phyloP scores from a whole-genome alignment of 1,140 invertebrate genomes.

The Caenorhabditis elegans region DNA sequence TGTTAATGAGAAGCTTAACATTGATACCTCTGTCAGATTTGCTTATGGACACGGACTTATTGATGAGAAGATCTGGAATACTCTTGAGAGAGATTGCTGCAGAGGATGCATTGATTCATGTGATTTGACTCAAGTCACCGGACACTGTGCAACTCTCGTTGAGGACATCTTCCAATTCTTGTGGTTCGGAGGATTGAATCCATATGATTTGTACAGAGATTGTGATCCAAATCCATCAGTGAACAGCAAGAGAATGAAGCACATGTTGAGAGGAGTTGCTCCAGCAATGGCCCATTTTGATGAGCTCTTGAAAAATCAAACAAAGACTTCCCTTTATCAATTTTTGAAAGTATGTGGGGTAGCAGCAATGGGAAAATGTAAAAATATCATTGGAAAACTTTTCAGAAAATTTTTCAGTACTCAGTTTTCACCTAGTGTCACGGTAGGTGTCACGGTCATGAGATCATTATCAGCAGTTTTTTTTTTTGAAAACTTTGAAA shows the following conservation, averaged over 20 bases:
- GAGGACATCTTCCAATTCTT: slow-evolving; percentile 66
- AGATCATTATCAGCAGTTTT: too few species aligned
- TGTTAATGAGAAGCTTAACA: slow-evolving; percentile 64
- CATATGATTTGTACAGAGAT: slow-evolving; percentile 64
- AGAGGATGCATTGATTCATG: slow-evolving; percentile 59
- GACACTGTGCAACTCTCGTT: slow-evolving; percentile 58
- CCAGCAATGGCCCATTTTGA: not conserved
- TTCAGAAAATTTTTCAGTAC: too few species aligned
- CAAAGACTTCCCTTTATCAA: not conserved
- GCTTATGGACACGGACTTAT: slow-evolving; percentile 65
- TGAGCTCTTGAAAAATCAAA: slow-evolving; percentile 41
- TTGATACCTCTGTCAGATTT: slow-evolving; percentile 65
- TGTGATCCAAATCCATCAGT: slow-evolving; percentile 64
- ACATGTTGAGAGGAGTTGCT: slow-evolving; percentile 47
- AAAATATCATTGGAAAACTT: too few species aligned
- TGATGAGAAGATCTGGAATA: slow-evolving; percentile 65
- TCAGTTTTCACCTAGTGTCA: too few species aligned
- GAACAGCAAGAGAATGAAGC: slow-evolving; percentile 54
- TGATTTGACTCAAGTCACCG: slow-evolving; percentile 58
- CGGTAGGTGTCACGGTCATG: too few species aligned
- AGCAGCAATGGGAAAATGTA: too few species aligned
- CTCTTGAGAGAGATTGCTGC: slow-evolving; percentile 60
- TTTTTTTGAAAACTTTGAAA: not conserved
- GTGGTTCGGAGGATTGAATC: slow-evolving; percentile 63
- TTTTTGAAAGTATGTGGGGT: slow-evolving; percentile 21